Evolutionary conservation across 2,113 vertebrate genomes (phyloP), one percentile per base, ranked within the genome.

Genomic region (Pangasianodon hypophthalmus): DNA sequence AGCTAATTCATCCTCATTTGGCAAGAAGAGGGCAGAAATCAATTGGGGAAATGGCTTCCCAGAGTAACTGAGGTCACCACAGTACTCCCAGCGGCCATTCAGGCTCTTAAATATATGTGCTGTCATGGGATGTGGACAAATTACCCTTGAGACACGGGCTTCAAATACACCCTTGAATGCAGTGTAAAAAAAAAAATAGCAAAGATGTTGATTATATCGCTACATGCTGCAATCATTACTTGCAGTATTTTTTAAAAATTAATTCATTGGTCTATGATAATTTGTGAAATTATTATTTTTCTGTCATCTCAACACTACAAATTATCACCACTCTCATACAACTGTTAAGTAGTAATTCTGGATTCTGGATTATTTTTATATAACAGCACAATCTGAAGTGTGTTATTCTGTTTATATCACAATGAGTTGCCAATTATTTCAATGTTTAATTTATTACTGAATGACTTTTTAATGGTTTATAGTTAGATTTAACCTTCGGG

Each of bases 1-100:
- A 86, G 77, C 19, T 85, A 60, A 89, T 80, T 89, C 85, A 87
- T 89, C 56, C 58, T 79, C 56, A 85, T 91, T 91, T 89, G 88
- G 85, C 88, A 89, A 91, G 60, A 80, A 75, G 71, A 71, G 32
- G 75, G 71, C 58, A 89, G 71, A 81, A 91, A 91, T 91, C 88
- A 91, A 91, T 91, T 89, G 82, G 77, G 85, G 73, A 89, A 91
- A 91, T 91, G 81, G 88, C 81, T 91, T 91, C 46, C 44, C 60
- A 87, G 89, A 75, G 82, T 32, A 87, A 89, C 88, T 71, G 88
- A 87, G 80, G 88, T 89, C 90, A 91, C 69, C 83, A 58, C 85
- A 87, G 71, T 52, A 82, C 89, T 91, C 85, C 88, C 71, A 60
- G 16, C 26, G 71, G 88, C 85, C 80, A 80, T 84, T 91, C 58